These are phyloP conservation scores for Erinaceus europaeus DNA, from an alignment of 2,113 vertebrate species.

Conservation along the genomic window DNA sequence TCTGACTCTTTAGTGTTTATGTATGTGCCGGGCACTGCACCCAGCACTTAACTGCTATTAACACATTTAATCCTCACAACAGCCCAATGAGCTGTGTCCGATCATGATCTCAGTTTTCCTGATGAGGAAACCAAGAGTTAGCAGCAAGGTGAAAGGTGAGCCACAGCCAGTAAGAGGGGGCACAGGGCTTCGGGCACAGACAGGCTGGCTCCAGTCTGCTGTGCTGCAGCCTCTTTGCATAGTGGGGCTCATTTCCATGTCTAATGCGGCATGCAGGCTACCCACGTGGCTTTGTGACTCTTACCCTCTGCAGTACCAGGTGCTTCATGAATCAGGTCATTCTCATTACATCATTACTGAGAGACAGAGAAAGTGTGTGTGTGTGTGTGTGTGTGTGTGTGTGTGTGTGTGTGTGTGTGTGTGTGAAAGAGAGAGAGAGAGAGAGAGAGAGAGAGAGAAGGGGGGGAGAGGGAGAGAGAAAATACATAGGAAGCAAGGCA, in stretches of 20 bases:
- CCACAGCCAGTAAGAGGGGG: not conserved
- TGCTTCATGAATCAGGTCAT: slow-evolving; percentile 33
- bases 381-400: no score
- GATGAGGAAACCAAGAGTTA: not conserved
- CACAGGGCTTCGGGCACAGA: not conserved
- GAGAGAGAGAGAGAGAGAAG: no score
- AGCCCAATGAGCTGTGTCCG: not conserved
- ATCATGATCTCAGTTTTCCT: not conserved
- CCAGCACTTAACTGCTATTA: not conserved
- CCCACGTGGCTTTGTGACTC: not conserved
- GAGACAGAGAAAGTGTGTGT: no score
- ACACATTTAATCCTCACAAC: not conserved
- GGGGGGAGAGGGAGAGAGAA: no score
- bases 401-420: no score
- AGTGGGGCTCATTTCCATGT: not conserved
- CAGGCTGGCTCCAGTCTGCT: not conserved
- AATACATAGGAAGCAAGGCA: no score
- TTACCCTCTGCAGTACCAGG: slow-evolving; percentile 1
- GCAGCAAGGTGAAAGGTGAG: not conserved
- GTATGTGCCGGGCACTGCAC: rapidly evolving
- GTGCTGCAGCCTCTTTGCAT: not conserved
- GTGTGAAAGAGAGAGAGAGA: no score
- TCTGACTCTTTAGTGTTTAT: not conserved
- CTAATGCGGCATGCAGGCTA: not conserved
- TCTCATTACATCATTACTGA: slow-evolving; percentile 1